Percentiles rank a stretch among this genome's conserved stretches.
Conservation (phyloP, 2,888 invertebrate species). For the Cepaea hortensis region DNA sequence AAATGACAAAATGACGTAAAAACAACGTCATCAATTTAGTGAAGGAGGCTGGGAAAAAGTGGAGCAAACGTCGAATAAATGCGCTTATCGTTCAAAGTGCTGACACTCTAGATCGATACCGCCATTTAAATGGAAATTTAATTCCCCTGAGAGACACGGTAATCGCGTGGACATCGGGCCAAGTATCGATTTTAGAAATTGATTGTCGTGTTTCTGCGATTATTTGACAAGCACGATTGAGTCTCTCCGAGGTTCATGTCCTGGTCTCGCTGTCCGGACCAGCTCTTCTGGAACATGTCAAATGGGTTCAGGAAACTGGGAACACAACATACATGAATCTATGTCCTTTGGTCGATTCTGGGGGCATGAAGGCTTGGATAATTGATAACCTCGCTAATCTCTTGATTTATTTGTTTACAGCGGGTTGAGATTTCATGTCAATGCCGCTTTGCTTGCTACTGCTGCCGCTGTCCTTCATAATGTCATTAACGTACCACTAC, state of each 20-base stretch:
- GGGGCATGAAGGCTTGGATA: too few relatives aligned
- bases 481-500: too few relatives aligned
- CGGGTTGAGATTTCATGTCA: too few relatives aligned
- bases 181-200: conserved; percentile 32
- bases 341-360: too few relatives aligned
- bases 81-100: conserved; percentile 14
- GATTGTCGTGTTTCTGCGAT: conserved; percentile 29
- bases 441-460: too few relatives aligned
- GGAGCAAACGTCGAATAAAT: conserved; percentile 18
- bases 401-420: too few relatives aligned
- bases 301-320: conserved; percentile 1
- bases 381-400: too few relatives aligned
- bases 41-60: background rate
- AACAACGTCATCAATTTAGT: background rate
- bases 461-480: too few relatives aligned
- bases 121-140: conserved; percentile 38
- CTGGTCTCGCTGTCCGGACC: background rate
- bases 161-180: conserved; percentile 37
- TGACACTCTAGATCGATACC: conserved; percentile 18
- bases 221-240: conserved; percentile 32
- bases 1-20: background rate
- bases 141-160: conserved; percentile 27
- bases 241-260: background rate
- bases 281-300: background rate
- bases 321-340: too few relatives aligned